A percentile compares a stretch with the other conserved stretches of the same genome.
Conservation (phyloP, 2,113 vertebrate genomes). For the Mobula hypostoma region DNA sequence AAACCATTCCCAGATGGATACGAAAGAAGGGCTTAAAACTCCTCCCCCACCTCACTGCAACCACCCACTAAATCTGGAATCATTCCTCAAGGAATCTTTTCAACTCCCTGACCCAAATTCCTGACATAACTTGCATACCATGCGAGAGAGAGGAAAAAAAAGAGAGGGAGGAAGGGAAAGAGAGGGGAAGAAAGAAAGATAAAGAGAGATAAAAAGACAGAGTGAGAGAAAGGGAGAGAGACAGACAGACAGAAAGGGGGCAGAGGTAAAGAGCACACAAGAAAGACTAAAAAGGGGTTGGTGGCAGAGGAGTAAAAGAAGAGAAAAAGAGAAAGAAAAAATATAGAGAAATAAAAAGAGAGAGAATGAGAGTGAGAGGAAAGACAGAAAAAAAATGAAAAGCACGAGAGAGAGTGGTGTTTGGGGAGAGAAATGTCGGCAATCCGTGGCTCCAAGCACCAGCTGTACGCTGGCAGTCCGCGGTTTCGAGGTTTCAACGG, state of each 20-base stretch:
- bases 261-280: background rate
- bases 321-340: background rate
- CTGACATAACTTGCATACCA: too few species aligned
- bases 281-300: background rate
- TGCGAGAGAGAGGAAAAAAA: too few species aligned
- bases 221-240: background rate
- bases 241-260: too few species aligned
- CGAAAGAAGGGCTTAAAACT: background rate
- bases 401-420: too few species aligned
- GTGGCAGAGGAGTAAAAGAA: background rate
- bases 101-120: too few species aligned
- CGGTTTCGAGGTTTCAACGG: background rate
- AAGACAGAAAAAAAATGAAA: constrained; percentile 5
- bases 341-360: background rate
- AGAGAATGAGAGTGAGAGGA: background rate
- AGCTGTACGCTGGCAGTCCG: too few species aligned
- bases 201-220: background rate
- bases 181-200: background rate
- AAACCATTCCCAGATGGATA: background rate
- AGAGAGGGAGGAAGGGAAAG: background rate
- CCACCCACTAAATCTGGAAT: too few species aligned
- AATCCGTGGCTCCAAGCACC: too few species aligned
- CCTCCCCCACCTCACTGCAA: background rate
- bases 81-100: too few species aligned
- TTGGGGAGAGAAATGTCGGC: background rate